A percentile compares a stretch with the other conserved stretches of the same genome.
These are phyloP conservation scores for Syngnathoides biaculeatus DNA, from an alignment of 2,113 vertebrate genomes.

Conservation along the genomic window DNA sequence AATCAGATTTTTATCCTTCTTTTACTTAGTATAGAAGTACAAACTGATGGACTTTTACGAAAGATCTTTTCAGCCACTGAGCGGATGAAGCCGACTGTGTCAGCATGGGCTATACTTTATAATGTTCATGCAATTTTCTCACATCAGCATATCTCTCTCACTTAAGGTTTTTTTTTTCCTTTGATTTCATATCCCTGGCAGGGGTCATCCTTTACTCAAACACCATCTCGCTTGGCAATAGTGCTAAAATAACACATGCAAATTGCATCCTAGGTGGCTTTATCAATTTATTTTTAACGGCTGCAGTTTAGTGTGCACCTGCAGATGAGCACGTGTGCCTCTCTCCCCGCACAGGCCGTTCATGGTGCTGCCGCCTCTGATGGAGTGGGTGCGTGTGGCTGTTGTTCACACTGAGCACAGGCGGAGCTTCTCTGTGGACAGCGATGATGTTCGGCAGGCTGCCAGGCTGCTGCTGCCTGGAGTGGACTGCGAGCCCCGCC, in stretches of 20 bases:
- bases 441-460: conserved; percentile 95
- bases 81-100: neutral
- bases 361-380: conserved; percentile 90
- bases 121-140: conserved; percentile 6
- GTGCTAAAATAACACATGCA: conserved; percentile 27
- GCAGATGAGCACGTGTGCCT: conserved; percentile 10
- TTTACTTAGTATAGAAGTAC: neutral
- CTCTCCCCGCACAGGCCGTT: conserved; percentile 85
- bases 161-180: neutral
- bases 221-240: conserved; percentile 1
- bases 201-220: conserved; percentile 33
- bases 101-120: neutral
- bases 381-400: conserved; percentile 97
- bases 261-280: conserved; percentile 38
- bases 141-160: conserved; percentile 7
- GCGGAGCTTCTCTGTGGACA: conserved; percentile 96
- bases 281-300: conserved; percentile 11
- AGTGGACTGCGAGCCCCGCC: conserved; percentile 96
- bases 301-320: conserved; percentile 9
- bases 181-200: conserved; percentile 15
- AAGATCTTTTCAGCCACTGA: neutral
- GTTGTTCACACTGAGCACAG: conserved; percentile 91
- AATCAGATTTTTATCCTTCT: neutral
- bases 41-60: neutral
- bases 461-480: conserved; percentile 90